Evolutionary conservation across 1,140 invertebrate species (phyloP), one percentile per base, ranked within the genome.

Genomic region (Caenorhabditis tropicalis): DNA sequence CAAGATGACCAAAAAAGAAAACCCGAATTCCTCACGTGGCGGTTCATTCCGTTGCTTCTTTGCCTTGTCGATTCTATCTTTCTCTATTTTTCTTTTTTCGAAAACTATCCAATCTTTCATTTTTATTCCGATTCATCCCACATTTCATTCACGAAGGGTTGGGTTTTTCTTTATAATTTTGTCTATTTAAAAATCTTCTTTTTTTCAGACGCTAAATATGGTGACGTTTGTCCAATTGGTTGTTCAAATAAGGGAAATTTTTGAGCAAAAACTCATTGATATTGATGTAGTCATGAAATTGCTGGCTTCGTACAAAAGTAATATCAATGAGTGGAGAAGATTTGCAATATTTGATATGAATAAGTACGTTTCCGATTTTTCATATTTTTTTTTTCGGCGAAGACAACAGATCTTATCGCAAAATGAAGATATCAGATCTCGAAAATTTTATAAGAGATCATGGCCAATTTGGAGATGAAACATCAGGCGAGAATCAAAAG

Each of bases 291-390:
- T 90, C 19, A 65, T 84, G 24, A 74, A 51, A n/a, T n/a, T 91
- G 5, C 56, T 90, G 21, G 83, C 88, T 9, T 79, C 79, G 27
- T 90, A 90, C 88, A 90, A 90, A 53, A 87, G 85, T 31, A 86
- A 91, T 19, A 56, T 24, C 15, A 48, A 24, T 12, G 89, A 90
- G 43, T 90, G 89, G 89, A 79, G 81, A 46, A 86, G 85, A 82
- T 90, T 83, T 84, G 89, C 89, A 0, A 85, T 87, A 53, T 90
- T 90, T 58, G 89, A 90, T 83, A 51, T 83, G 15, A 84, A 88
- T 70, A 90, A 88, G 89, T 90, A 43, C 81, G 82, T 79, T 56
- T n/a, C n/a, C n/a, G n/a, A n/a, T n/a, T n/a, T n/a, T n/a, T n/a
- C n/a, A n/a, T n/a, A n/a, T n/a, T n/a, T n/a, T n/a, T n/a, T n/a